phyloP scores from a whole-genome alignment of 2,888 invertebrate genomes.

The Zaprionus lineosus region DNA sequence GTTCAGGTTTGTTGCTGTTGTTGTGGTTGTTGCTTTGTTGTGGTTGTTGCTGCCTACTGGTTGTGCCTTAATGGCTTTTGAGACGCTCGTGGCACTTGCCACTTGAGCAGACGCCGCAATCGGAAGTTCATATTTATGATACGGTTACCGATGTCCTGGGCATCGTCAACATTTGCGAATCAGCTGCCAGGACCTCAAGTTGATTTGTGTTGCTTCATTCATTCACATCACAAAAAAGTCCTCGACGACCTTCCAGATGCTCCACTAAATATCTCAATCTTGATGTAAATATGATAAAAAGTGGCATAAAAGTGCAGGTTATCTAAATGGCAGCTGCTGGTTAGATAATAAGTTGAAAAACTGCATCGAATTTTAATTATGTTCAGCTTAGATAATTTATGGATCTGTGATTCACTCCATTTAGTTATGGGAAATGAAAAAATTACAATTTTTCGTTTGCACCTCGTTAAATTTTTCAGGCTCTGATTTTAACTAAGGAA shows the following conservation, averaged over 20 bases:
- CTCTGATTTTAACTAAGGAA: too few species aligned
- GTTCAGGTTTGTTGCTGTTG: slow-evolving; percentile 36
- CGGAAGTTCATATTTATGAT: slow-evolving; percentile 72
- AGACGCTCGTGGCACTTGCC: slow-evolving; percentile 65
- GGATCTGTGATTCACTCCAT: too few species aligned
- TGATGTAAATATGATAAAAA: slow-evolving; percentile 5
- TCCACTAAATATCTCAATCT: slow-evolving; percentile 1
- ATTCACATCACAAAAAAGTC: slow-evolving; percentile 11
- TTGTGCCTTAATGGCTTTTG: slow-evolving; percentile 38
- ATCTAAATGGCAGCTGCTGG: too few species aligned
- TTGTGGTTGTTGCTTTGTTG: slow-evolving; percentile 2
- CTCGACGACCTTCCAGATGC: slow-evolving; percentile 4
- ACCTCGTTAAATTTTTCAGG: too few species aligned
- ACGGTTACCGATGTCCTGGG: slow-evolving; percentile 37
- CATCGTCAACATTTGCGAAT: slow-evolving; percentile 25
- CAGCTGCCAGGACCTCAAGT: slow-evolving; percentile 47
- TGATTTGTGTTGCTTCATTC: slow-evolving; percentile 18
- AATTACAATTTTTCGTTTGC: too few species aligned
- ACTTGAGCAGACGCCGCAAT: slow-evolving; percentile 55
- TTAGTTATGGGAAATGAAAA: too few species aligned
- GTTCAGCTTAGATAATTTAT: too few species aligned
- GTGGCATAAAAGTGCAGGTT: not conserved
- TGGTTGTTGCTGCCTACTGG: not conserved
- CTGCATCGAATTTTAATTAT: too few species aligned
- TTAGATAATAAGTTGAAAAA: too few species aligned